A percentile compares a stretch with the other conserved stretches of the same genome.
Evolutionary conservation across 2,888 invertebrate genomes (phyloP).

Genomic region (Tillus elongatus): DNA sequence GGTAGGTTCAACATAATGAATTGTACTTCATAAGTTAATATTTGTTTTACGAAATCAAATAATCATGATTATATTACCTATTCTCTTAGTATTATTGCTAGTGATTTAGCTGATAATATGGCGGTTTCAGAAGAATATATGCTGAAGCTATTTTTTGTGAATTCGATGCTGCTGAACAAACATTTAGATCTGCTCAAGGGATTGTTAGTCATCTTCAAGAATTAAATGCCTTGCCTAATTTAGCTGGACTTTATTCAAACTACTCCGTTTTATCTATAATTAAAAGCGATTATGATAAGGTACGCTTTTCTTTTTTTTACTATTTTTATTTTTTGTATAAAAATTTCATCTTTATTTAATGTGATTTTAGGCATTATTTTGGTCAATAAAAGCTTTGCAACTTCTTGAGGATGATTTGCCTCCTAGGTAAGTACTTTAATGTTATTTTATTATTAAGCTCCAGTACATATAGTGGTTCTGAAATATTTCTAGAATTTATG

Average conservation of each 20-base stretch:
- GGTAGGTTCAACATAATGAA: no score
- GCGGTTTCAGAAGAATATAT: constrained; percentile 61
- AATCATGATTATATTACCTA: no score
- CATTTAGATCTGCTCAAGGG: constrained; percentile 52
- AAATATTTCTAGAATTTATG: no score
- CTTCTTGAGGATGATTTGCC: constrained; percentile 56
- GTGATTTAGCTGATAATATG: no score
- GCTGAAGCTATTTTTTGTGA: constrained; percentile 75
- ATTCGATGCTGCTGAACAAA: constrained; percentile 66
- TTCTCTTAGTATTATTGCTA: no score
- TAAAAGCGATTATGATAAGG: constrained; percentile 76
- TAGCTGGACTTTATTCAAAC: constrained; percentile 71
- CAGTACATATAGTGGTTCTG: no score
- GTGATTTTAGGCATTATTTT: constrained; percentile 53
- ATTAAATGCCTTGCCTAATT: constrained; percentile 42
- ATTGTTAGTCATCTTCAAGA: constrained; percentile 46
- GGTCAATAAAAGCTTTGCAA: constrained; percentile 68
- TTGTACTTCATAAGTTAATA: no score
- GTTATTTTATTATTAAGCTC: no score
- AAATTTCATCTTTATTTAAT: no score
- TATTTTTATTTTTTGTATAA: no score
- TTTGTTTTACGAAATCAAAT: no score
- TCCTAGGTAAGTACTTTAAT: constrained; percentile 44
- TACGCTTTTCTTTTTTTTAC: constrained; percentile 46
- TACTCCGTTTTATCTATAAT: constrained; percentile 75